phyloP scores from a whole-genome alignment of 2,797 vertebrate genomes.

The Cottoperca gobio region DNA sequence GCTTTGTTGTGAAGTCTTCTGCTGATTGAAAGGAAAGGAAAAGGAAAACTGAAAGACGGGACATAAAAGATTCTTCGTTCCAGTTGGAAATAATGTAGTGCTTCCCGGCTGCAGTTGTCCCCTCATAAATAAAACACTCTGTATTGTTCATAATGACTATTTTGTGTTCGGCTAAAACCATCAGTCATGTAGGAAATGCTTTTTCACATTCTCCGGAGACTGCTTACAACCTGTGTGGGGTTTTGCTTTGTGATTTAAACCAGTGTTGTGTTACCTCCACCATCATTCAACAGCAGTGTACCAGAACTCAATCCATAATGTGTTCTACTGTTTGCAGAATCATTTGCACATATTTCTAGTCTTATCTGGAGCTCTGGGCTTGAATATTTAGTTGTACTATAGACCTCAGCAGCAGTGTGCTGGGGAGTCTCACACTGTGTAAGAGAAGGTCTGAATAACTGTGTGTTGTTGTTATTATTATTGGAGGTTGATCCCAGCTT shows the following conservation, averaged over 20 bases:
- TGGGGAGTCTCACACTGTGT: not conserved
- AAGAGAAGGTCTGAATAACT: not conserved
- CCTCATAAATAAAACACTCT: slow-evolving; percentile 66
- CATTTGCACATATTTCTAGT: slow-evolving; percentile 35
- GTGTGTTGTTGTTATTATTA: no score
- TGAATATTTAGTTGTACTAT: slow-evolving; percentile 31
- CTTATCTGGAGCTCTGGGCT: not conserved
- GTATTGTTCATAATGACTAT: slow-evolving; percentile 50
- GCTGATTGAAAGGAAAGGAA: not conserved
- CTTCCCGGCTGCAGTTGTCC: slow-evolving; percentile 43
- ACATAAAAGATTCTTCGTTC: slow-evolving; percentile 38
- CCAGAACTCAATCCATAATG: slow-evolving; percentile 24
- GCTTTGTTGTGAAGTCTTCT: not conserved
- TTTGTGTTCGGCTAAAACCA: slow-evolving; percentile 54
- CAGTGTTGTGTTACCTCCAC: slow-evolving; percentile 14
- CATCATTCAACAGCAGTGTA: slow-evolving; percentile 34
- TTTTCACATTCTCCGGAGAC: slow-evolving; percentile 38
- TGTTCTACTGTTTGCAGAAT: slow-evolving; percentile 13
- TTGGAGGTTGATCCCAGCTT: not conserved
- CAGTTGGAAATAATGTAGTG: slow-evolving; percentile 39
- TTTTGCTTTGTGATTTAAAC: slow-evolving; percentile 56
- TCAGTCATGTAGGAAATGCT: slow-evolving; percentile 53
- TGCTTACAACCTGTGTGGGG: slow-evolving; percentile 30
- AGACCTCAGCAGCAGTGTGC: not conserved
- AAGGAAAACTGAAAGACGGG: no score